Evolutionary conservation across 2,113 vertebrate genomes (phyloP), one percentile per base, ranked within the genome.

Genomic region (Sphyrna mokarran): DNA sequence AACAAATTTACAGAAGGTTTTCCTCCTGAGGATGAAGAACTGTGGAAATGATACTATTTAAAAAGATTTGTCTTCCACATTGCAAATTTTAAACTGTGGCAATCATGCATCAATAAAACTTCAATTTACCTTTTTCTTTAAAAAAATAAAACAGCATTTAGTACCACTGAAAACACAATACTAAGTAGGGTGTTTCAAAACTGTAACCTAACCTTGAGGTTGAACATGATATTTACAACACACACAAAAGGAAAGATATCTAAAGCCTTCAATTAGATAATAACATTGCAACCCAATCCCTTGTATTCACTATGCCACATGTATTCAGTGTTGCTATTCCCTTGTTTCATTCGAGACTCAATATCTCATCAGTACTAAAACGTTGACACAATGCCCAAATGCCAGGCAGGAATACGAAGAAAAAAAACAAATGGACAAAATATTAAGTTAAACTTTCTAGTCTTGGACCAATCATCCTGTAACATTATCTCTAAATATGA

Each of bases 151-250:
- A 58, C 54, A 93, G 58, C 33, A 33, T 66, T 66, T 66, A 93
- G 63, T 20, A 66, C 58, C 18, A 20, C 16, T 37, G 33, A 66
- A 91, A 91, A 91, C 29, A 63, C 3, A 7, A 68, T 91, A 91
- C 33, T n/a, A 66, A 3, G 61, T 91, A 63, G 6, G n/a, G 61
- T 29, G 87, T 10, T 66, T 37, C 33, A 93, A 37, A 93, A 40
- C 89, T 68, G 89, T 93, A 93, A 93, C 61, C 89, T 37, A 68
- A 68, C 18, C 89, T 66, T 66, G 33, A 66, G 5, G 9, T n/a
- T 63, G 61, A 93, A 93, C 61, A 93, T 66, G 89, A 93, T 93
- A 93, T 37, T 93, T 93, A 93, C 37, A 93, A 93, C 18, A 40
- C 89, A 9, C 89, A 91, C 58, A n/a, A 91, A 3, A 33, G 13